phyloP scores from a whole-genome alignment of 2,113 vertebrate species.

The Archilochus colubris region DNA sequence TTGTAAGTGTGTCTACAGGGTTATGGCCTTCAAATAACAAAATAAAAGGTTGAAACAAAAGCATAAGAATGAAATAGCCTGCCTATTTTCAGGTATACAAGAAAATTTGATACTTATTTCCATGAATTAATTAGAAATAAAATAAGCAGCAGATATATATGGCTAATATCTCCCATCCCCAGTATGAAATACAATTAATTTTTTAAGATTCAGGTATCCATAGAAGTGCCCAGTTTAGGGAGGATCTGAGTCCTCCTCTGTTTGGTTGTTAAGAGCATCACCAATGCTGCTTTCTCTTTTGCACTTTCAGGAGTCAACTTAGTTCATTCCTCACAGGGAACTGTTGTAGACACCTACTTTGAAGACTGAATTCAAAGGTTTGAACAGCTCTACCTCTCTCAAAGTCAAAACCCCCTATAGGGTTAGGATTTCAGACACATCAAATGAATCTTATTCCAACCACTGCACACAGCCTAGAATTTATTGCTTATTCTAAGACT shows the following conservation, averaged over 20 bases:
- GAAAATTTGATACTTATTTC: background rate
- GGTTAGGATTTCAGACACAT: background rate
- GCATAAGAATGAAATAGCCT: background rate
- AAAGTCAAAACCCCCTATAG: background rate
- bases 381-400: background rate
- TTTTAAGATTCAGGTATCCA: background rate
- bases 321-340: background rate
- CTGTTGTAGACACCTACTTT: background rate
- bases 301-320: background rate
- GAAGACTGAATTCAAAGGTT: conserved; percentile 4
- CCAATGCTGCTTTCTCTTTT: background rate
- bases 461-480: background rate
- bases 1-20: background rate
- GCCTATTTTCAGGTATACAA: background rate
- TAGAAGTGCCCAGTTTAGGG: background rate
- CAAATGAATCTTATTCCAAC: background rate
- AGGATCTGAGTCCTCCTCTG: background rate
- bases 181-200: background rate
- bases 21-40: background rate
- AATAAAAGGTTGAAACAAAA: background rate
- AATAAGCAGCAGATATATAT: background rate
- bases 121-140: background rate
- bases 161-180: background rate
- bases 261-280: background rate
- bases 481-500: background rate